Conservation (phyloP, 1,140 invertebrate species). For the Vanessa atalanta region DNA sequence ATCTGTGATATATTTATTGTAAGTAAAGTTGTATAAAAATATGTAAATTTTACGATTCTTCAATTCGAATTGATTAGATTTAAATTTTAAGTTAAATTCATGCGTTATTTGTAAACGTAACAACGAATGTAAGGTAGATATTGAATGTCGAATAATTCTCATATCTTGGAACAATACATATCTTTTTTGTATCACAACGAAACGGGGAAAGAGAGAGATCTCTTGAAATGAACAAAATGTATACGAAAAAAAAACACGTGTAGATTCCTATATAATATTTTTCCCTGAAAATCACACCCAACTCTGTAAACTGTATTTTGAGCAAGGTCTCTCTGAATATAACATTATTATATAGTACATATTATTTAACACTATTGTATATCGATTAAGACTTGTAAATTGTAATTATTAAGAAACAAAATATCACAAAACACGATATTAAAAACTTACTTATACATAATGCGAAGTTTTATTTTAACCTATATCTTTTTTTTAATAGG, state of each 20-base stretch:
- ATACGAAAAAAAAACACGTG: conserved; percentile 63
- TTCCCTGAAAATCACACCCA: conserved; percentile 50
- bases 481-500: background rate
- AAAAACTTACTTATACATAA: conserved; percentile 61
- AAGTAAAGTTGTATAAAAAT: conserved; percentile 66
- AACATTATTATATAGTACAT: conserved; percentile 61
- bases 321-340: conserved; percentile 62
- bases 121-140: conserved; percentile 42
- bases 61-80: conserved; percentile 47
- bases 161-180: conserved; percentile 77
- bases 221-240: conserved; percentile 60
- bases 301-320: conserved; percentile 51
- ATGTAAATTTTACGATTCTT: conserved; percentile 62
- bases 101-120: conserved; percentile 14
- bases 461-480: conserved; percentile 38
- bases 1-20: conserved; percentile 81
- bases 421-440: conserved; percentile 70
- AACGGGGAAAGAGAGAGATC: conserved; percentile 49
- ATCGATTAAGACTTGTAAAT: conserved; percentile 69
- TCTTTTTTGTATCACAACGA: conserved; percentile 64
- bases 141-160: conserved; percentile 48
- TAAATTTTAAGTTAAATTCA: conserved; percentile 34
- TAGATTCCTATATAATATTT: conserved; percentile 38
- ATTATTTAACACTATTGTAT: conserved; percentile 71
- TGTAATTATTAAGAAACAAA: conserved; percentile 70